A percentile compares a stretch with the other conserved stretches of the same genome.
These are phyloP conservation scores for Andricus quercusramuli DNA, from an alignment of 2,888 invertebrate genomes.

Conservation along the genomic window DNA sequence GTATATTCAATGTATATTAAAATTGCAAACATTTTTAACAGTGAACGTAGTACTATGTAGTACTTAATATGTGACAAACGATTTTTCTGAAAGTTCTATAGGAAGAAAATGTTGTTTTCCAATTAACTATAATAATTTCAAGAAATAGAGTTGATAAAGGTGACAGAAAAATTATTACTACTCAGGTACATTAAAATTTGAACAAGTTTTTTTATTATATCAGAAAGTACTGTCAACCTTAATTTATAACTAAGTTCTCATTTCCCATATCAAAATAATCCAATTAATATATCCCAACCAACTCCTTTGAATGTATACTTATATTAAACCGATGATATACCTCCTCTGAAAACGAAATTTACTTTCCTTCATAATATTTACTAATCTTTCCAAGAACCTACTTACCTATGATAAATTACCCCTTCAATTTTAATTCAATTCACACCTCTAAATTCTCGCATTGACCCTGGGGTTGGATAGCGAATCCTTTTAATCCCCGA, in stretches of 20 bases:
- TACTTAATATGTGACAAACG: too few species aligned
- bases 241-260: neutral
- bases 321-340: neutral
- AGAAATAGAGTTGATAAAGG: too few species aligned
- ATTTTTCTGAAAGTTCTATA: too few species aligned
- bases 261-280: neutral
- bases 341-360: neutral
- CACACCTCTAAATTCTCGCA: conserved; percentile 2
- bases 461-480: conserved; percentile 20
- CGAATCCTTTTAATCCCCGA: conserved; percentile 15
- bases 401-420: neutral
- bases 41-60: too few species aligned
- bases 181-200: too few species aligned
- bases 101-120: too few species aligned
- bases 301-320: neutral
- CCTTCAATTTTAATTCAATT: conserved; percentile 26
- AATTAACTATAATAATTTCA: too few species aligned
- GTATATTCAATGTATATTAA: too few species aligned
- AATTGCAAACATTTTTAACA: too few species aligned
- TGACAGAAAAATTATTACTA: too few species aligned
- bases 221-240: too few species aligned
- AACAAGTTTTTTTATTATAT: too few species aligned
- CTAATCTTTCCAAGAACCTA: neutral
- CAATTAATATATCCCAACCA: neutral
- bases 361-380: conserved; percentile 5